Base-by-base conservation (phyloP, 2,113 vertebrate genomes). In the Halcyon malimbica region DNA sequence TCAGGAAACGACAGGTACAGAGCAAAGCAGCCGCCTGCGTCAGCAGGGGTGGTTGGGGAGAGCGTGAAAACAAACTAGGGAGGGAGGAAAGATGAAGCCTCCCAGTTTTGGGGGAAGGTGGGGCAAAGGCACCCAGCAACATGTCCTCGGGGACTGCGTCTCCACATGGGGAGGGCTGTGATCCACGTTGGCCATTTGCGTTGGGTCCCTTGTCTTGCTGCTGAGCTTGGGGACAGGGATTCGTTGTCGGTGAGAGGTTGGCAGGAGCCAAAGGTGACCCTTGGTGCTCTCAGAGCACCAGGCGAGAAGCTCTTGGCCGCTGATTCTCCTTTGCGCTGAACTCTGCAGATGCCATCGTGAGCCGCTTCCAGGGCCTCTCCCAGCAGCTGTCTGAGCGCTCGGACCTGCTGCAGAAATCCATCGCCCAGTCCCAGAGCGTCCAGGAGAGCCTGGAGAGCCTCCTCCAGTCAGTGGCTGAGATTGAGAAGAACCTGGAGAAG, bases 381-480 rank as follows among this genome's bases (percentile, higher is more conserved):
- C 94, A 96, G 25, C 98, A 97, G 16, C 98, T 99, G 87, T 98
- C 98, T 0, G 98, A 98, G 56, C 98, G 98, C 51, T 99, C 99
- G 0, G 98, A 99, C 90, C 97, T 99, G 93, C 98, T 99, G 76
- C 99, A 99, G 97, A 99, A 99, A 57, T 98, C 99, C 37, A 98
- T 99, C 8, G 99, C 99, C 26, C 99, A 99, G 94, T 99, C 99
- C 8, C 99, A 99, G 96, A 99, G 98, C 2, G 99, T 99, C 48
- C 99, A 99, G 95, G 99, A 99, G 96, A 99, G 99, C 18, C 97
- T 99, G 86, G 99, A 98, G 94, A 98, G 97, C 88, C 98, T 99
- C 82, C 94, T 99, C 3, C 97, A 98, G 83, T 99, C 99, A 12
- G 97, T 99, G 85, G 97, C 98, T 37, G 97, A 98, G 57, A 98